phyloP scores from a whole-genome alignment of 2,888 invertebrate species.

The Lymantria dispar region DNA sequence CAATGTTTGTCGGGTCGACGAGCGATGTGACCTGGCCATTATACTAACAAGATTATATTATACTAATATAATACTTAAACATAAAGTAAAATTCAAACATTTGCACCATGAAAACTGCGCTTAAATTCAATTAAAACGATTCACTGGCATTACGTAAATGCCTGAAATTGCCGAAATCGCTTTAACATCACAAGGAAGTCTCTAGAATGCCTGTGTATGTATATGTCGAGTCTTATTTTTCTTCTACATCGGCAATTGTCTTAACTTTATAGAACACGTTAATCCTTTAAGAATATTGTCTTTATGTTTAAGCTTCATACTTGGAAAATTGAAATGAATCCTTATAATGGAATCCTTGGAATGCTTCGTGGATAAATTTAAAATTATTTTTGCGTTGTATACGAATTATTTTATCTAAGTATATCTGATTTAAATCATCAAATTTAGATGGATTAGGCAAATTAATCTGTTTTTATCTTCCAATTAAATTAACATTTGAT shows the following conservation, averaged over 20 bases:
- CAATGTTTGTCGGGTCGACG: too few relatives aligned
- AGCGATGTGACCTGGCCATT: too few relatives aligned
- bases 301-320: constrained; percentile 40
- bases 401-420: too few relatives aligned
- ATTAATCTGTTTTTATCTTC: too few relatives aligned
- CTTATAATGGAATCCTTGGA: constrained; percentile 13
- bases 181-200: constrained; percentile 18
- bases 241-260: constrained; percentile 30
- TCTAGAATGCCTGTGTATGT: constrained; percentile 12
- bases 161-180: constrained; percentile 17
- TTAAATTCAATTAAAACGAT: constrained; percentile 30
- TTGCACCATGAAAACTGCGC: constrained; percentile 13
- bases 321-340: constrained; percentile 21
- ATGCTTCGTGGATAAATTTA: too few relatives aligned
- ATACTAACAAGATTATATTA: background rate
- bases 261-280: constrained; percentile 33
- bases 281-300: constrained; percentile 44
- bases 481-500: too few relatives aligned
- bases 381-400: too few relatives aligned
- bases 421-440: too few relatives aligned
- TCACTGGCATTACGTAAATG: constrained; percentile 20
- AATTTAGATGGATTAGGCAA: too few relatives aligned
- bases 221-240: constrained; percentile 31
- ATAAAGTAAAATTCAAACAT: background rate
- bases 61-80: background rate